Conservation (phyloP, 2,888 invertebrate genomes). For the Nipponacmea schrenckii region DNA sequence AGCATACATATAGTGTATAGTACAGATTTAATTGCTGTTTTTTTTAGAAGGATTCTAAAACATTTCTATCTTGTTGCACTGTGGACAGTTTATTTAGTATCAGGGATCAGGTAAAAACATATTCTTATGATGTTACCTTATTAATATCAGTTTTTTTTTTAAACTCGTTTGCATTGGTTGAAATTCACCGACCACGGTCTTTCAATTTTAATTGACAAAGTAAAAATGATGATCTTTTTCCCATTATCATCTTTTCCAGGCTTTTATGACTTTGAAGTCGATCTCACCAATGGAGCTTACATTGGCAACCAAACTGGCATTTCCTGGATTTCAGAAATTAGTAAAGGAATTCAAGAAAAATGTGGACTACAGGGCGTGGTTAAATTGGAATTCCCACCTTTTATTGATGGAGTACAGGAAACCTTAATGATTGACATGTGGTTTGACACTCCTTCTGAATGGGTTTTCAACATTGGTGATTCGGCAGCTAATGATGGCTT, state of each 20-base stretch:
- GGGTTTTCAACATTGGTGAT: slow-evolving; percentile 31
- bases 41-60: too few relatives aligned
- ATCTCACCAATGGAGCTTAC: not conserved
- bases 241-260: not conserved
- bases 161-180: not conserved
- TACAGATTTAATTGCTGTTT: too few relatives aligned
- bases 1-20: too few relatives aligned
- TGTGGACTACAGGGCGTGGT: slow-evolving; percentile 15
- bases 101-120: too few relatives aligned
- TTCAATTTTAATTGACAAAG: too few relatives aligned
- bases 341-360: not conserved
- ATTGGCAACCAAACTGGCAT: not conserved
- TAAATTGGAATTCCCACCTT: slow-evolving; percentile 19
- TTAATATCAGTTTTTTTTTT: too few relatives aligned
- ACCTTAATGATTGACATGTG: slow-evolving; percentile 16
- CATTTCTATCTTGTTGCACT: too few relatives aligned
- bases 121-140: too few relatives aligned
- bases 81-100: too few relatives aligned
- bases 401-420: not conserved
- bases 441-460: slow-evolving; percentile 16
- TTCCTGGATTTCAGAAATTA: not conserved
- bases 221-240: too few relatives aligned
- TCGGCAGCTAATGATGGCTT: slow-evolving; percentile 26
- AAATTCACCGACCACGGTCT: not conserved
- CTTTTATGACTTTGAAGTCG: not conserved